Base-by-base conservation (phyloP, 2,888 invertebrate species). In the Lymantria dispar region DNA sequence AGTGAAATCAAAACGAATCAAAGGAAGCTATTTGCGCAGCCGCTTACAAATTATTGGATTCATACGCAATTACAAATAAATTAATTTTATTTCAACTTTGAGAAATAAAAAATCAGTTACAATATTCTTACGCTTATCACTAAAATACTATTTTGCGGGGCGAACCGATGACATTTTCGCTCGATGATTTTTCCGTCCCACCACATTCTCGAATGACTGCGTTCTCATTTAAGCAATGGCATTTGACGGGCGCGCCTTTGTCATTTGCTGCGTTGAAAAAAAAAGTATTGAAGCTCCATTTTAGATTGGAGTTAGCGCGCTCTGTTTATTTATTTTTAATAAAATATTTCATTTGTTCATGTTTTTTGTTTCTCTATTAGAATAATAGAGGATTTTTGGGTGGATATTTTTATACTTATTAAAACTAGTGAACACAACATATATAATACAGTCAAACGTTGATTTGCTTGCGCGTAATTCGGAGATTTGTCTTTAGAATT, bases 171-270 rank as follows among this genome's bases (percentile, higher is more conserved):
- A 81, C 80, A 80, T 87, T 84, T 85, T 72, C 74, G 66, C 78
- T 74, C 80, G 78, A 87, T 87, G 87, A 87, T 86, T 88, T 88
- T 90, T 89, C 89, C 90, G 64, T 83, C 74, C 64, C 89, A 85
- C 85, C 81, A 83, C 85, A 82, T 85, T 76, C 81, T 74, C 84
- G 86, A 82, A 83, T 86, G 86, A 86, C 80, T 87, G 88, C 80
- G 83, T 87, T 88, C 80, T 87, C 88, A 87, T 87, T 87, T 87
- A 75, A 82, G 87, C 89, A 90, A 90, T 90, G 89, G 82, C 87
- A 85, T 89, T 89, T 88, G 86, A 87, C 85, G 84, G 82, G 75
- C 72, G 68, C 50, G 70, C 78, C 81, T 87, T 89, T 89, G 85
- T 87, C 76, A 70, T 49, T n/a, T 54, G 68, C 62, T 68, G 58